These are phyloP conservation scores for Porites australiensis DNA, from an alignment of 64 coral and sea anemone species.

Conservation along the genomic window DNA sequence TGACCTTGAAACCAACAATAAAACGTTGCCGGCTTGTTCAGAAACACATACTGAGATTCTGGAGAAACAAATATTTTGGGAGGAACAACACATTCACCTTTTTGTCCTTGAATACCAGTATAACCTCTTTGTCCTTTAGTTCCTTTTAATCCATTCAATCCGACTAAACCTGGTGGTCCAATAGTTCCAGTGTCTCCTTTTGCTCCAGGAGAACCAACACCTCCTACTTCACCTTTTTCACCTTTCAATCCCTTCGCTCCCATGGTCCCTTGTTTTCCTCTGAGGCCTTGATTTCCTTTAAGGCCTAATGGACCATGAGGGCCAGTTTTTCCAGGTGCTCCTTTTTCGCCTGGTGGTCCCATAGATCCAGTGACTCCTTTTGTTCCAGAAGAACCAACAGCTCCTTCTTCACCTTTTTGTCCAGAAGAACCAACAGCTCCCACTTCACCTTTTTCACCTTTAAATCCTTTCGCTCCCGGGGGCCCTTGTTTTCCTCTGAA, in stretches of 20 bases:
- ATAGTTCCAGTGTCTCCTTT: background rate
- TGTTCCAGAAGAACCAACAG: background rate
- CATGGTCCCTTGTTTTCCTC: background rate
- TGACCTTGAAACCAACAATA: conserved; percentile 23
- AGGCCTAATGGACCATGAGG: background rate
- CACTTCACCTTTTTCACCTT: background rate
- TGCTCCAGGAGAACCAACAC: background rate
- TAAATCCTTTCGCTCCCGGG: background rate
- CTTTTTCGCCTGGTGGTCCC: too few species aligned
- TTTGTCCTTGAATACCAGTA: background rate
- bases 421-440: background rate
- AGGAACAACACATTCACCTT: background rate
- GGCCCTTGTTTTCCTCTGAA: background rate
- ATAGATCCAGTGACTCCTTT: too few species aligned
- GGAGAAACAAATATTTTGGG: background rate
- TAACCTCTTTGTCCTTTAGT: background rate
- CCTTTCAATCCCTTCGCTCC: conserved; percentile 7
- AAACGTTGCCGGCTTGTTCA: background rate
- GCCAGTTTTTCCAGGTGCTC: background rate
- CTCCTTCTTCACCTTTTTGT: background rate
- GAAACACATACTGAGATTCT: background rate
- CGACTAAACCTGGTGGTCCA: background rate
- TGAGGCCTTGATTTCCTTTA: background rate
- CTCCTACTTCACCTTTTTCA: background rate
- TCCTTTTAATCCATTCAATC: conserved; percentile 5